phyloP scores from a whole-genome alignment of 2,888 invertebrate genomes.

The Hermaeophaga mercurialis region DNA sequence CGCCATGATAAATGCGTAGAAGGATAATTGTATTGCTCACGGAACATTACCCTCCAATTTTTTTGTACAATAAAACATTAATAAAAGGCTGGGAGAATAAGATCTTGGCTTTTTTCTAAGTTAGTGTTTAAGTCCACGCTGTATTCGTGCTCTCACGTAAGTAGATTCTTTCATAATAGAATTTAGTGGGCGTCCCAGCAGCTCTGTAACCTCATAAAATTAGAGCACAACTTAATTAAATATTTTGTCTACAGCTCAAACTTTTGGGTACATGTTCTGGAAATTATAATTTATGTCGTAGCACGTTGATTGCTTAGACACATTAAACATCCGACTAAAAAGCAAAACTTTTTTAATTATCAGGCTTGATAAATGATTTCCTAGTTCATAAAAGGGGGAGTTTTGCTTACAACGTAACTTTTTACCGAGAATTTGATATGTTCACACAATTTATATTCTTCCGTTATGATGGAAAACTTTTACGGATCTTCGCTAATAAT shows the following conservation, averaged over 20 bases:
- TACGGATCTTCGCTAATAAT: neutral
- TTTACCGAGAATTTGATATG: conserved; percentile 12
- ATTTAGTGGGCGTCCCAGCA: neutral
- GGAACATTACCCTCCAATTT: too few relatives aligned
- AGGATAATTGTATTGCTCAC: too few relatives aligned
- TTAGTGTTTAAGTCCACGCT: too few relatives aligned
- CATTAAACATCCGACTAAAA: conserved; percentile 27
- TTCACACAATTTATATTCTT: conserved; percentile 15
- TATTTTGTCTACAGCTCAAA: conserved; percentile 27
- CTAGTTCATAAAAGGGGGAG: conserved; percentile 1
- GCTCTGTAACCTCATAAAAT: conserved; percentile 8
- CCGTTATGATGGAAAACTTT: conserved; percentile 1
- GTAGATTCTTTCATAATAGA: neutral
- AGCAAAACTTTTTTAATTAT: conserved; percentile 30
- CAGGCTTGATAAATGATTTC: conserved; percentile 28
- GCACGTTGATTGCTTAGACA: conserved; percentile 32
- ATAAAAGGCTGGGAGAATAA: too few relatives aligned
- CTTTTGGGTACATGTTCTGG: conserved; percentile 20
- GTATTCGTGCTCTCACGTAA: too few relatives aligned
- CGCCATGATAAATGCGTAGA: too few relatives aligned
- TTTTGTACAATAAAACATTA: too few relatives aligned
- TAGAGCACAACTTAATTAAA: conserved; percentile 28
- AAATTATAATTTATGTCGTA: conserved; percentile 32
- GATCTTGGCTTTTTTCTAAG: too few relatives aligned
- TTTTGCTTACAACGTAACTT: conserved; percentile 10